A percentile compares a stretch with the other conserved stretches of the same genome.
Evolutionary conservation across 2,797 vertebrate species (phyloP).

Genomic region (Babyrousa celebensis): DNA sequence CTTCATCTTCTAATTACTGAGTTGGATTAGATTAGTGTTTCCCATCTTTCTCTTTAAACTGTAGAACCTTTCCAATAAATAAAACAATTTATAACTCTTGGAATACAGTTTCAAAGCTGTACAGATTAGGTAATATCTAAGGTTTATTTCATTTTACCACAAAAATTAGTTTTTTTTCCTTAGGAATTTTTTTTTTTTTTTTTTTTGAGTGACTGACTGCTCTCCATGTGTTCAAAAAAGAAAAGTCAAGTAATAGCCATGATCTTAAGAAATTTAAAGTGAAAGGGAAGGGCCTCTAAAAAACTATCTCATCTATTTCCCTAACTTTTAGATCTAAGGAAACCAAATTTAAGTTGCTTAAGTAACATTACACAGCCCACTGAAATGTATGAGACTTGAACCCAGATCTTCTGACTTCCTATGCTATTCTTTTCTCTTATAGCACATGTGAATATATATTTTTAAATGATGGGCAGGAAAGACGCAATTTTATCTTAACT

Average conservation of each 20-base stretch:
- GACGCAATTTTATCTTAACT: slow-evolving; percentile 72
- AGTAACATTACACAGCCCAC: not conserved
- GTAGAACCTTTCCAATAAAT: slow-evolving; percentile 54
- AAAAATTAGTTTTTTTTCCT: not conserved
- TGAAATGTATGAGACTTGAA: slow-evolving; percentile 26
- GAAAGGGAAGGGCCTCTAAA: slow-evolving; percentile 45
- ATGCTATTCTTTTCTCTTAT: not conserved
- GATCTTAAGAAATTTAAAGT: slow-evolving; percentile 73
- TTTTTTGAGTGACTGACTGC: slow-evolving; percentile 9
- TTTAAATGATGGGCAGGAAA: slow-evolving; percentile 59
- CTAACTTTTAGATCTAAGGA: slow-evolving; percentile 40
- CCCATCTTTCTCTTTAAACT: slow-evolving; percentile 65
- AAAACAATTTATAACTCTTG: slow-evolving; percentile 63
- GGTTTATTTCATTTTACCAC: slow-evolving; percentile 29
- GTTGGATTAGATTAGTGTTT: slow-evolving; percentile 25
- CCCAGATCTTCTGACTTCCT: not conserved
- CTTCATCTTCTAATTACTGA: slow-evolving; percentile 48
- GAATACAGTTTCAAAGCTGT: slow-evolving; percentile 66
- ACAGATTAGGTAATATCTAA: slow-evolving; percentile 57
- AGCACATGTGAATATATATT: not conserved
- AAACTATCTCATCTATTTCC: slow-evolving; percentile 2
- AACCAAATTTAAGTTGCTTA: slow-evolving; percentile 60
- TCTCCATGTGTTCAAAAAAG: slow-evolving; percentile 51
- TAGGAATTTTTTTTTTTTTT: not conserved
- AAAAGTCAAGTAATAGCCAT: slow-evolving; percentile 45